A percentile compares a stretch with the other conserved stretches of the same genome.
These are phyloP conservation scores for Ceyx margarethae DNA, from an alignment of 2,113 vertebrate genomes.

Conservation along the genomic window DNA sequence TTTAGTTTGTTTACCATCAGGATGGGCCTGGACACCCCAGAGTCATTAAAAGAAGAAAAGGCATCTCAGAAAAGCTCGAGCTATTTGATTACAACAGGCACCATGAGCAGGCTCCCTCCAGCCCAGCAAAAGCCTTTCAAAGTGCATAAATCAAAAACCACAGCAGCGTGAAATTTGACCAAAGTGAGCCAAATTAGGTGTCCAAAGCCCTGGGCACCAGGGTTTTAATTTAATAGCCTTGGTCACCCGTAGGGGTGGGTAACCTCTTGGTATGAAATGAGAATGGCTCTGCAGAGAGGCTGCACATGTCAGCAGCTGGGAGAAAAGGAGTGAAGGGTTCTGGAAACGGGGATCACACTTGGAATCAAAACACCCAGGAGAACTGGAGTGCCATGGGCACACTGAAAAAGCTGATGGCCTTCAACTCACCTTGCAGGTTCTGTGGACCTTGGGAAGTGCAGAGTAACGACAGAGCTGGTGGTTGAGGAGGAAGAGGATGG, in stretches of 20 bases:
- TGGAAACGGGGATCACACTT: neutral
- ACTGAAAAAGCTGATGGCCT: neutral
- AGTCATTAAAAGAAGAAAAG: slow-evolving; percentile 14
- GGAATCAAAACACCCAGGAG: neutral
- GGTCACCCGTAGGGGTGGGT: slow-evolving; percentile 23
- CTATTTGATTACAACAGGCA: slow-evolving; percentile 21
- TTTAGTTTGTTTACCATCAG: slow-evolving; percentile 32
- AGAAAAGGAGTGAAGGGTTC: neutral
- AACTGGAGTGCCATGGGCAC: neutral
- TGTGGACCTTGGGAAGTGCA: neutral
- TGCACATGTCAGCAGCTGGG: accelerated
- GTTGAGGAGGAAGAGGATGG: neutral
- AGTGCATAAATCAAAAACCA: slow-evolving; percentile 33
- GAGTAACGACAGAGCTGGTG: neutral
- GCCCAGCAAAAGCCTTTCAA: slow-evolving; percentile 7
- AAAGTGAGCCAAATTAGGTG: slow-evolving; percentile 45
- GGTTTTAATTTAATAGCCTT: slow-evolving; percentile 20
- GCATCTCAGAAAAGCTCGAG: neutral
- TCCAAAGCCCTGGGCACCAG: neutral
- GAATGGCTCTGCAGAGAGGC: neutral
- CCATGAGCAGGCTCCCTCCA: neutral
- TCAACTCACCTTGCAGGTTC: neutral
- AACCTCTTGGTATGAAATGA: neutral
- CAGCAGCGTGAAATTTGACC: slow-evolving; percentile 44
- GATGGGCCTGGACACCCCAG: neutral